Evolutionary conservation across 2,113 vertebrate genomes (phyloP).

Genomic region (Bos javanicus): DNA sequence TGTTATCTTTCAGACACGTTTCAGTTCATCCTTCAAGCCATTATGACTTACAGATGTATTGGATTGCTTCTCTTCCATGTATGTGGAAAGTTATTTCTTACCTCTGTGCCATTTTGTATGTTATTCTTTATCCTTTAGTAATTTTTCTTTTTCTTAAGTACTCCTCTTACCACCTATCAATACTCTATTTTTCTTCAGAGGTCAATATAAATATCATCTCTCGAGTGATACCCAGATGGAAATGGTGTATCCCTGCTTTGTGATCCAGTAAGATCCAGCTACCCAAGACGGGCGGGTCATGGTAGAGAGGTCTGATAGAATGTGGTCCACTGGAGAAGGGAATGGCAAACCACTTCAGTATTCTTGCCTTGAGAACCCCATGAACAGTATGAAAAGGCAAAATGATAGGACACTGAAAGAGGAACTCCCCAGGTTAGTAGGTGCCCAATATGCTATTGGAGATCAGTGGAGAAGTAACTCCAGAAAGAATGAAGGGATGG

Average conservation of each 20-base stretch:
- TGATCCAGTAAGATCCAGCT: not conserved
- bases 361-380: too few relatives aligned
- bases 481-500: too few relatives aligned
- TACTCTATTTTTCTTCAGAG: constrained; percentile 10
- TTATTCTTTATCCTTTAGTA: not conserved
- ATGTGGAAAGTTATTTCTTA: not conserved
- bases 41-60: not conserved
- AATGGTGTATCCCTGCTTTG: not conserved
- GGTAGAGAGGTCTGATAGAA: too few relatives aligned
- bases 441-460: too few relatives aligned
- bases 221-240: not conserved
- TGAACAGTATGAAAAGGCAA: too few relatives aligned
- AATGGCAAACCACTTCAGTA: too few relatives aligned
- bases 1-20: not conserved
- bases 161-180: not conserved
- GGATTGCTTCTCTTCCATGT: not conserved
- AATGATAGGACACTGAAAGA: too few relatives aligned
- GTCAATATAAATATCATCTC: not conserved
- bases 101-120: not conserved
- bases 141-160: not conserved
- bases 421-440: too few relatives aligned
- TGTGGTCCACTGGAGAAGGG: too few relatives aligned
- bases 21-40: not conserved
- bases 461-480: too few relatives aligned
- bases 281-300: too few relatives aligned